A percentile compares a stretch with the other conserved stretches of the same genome.
phyloP scores from a whole-genome alignment of 2,113 vertebrate species.

The Pavo muticus region DNA sequence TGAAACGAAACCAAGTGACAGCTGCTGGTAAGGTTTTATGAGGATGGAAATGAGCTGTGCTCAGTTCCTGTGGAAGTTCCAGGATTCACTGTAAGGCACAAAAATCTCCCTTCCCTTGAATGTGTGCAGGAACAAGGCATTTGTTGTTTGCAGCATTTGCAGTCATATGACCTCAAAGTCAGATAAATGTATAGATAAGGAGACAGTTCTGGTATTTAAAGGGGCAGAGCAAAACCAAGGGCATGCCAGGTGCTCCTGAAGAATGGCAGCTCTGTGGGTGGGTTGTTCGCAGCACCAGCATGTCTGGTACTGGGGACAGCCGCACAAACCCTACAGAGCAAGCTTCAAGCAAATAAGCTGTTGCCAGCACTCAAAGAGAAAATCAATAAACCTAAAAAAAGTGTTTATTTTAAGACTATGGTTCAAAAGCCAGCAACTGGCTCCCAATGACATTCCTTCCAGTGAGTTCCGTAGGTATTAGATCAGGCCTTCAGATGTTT shows the following conservation, averaged over 20 bases:
- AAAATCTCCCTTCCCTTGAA: not conserved
- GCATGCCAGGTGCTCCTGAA: rapidly evolving
- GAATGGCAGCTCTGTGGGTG: not conserved
- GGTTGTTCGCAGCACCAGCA: not conserved
- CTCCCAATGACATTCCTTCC: not conserved
- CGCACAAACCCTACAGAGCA: not conserved
- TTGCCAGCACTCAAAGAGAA: not conserved
- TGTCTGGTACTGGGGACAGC: not conserved
- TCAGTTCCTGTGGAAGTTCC: not conserved
- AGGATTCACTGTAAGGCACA: not conserved
- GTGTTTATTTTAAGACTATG: not conserved
- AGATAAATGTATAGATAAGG: not conserved
- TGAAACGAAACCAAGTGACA: not conserved
- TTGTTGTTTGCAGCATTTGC: not conserved
- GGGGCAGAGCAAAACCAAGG: not conserved
- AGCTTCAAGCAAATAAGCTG: not conserved
- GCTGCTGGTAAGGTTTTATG: not conserved
- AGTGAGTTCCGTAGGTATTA: not conserved
- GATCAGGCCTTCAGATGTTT: not conserved
- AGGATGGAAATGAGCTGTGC: not conserved
- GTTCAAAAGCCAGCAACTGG: not conserved
- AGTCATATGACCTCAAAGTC: not conserved
- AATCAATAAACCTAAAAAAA: slow-evolving; percentile 11
- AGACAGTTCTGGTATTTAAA: not conserved
- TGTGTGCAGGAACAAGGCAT: not conserved